phyloP scores from a whole-genome alignment of 37 sponge, comb jelly and placozoan genomes.

The Spongilla lacustris region DNA sequence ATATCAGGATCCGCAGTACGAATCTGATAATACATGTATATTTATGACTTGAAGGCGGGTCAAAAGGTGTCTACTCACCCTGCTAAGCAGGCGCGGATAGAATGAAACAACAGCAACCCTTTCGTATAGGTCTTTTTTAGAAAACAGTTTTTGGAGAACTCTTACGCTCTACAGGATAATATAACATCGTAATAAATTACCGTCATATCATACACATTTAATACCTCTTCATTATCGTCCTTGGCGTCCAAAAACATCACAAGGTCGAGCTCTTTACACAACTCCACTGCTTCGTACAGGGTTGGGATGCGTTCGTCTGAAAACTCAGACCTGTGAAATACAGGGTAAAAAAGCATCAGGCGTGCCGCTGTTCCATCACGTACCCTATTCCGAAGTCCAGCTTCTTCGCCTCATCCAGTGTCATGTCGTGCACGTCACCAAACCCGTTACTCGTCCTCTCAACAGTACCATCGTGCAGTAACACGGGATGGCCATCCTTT shows the following conservation, averaged over 20 bases:
- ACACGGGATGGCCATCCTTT: constrained; percentile 71
- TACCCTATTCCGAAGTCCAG: constrained; percentile 58
- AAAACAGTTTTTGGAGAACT: constrained; percentile 32
- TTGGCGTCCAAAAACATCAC: constrained; percentile 64
- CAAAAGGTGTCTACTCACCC: constrained; percentile 16
- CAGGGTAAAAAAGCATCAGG: neutral
- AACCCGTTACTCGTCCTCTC: constrained; percentile 54
- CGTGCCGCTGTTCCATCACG: neutral
- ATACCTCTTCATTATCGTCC: neutral
- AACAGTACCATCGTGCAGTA: constrained; percentile 60
- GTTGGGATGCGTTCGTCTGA: constrained; percentile 43
- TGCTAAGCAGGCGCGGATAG: constrained; percentile 43
- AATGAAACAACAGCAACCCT: constrained; percentile 52
- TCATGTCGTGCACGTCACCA: constrained; percentile 46
- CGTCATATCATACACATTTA: neutral
- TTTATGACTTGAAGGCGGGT: neutral
- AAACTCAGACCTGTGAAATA: constrained; percentile 28
- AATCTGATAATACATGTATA: neutral
- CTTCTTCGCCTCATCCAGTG: constrained; percentile 52
- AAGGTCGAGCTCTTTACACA: constrained; percentile 46
- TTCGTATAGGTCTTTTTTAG: constrained; percentile 13
- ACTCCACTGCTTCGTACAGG: constrained; percentile 41
- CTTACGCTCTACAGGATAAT: constrained; percentile 8
- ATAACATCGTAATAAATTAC: no score
- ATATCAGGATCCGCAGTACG: constrained; percentile 7